Conservation (phyloP, 30 jellyfish, hydroid and myxozoan genomes). For the Pelagia noctiluca region DNA sequence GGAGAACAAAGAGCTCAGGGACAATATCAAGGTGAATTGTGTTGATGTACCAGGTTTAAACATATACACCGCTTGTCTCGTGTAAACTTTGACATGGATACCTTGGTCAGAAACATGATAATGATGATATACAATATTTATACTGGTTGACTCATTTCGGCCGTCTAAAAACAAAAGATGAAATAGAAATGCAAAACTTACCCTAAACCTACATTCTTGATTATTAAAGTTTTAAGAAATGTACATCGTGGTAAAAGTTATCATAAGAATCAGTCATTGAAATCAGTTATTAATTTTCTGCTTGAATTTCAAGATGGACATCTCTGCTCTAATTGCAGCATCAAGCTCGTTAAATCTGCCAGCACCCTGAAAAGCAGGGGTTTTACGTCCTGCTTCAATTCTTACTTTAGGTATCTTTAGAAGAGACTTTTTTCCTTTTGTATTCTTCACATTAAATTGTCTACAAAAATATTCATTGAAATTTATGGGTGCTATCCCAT, state of each 20-base stretch:
- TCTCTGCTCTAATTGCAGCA: background rate
- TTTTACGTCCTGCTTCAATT: background rate
- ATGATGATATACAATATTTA: background rate
- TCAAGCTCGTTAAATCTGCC: background rate
- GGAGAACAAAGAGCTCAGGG: conserved; percentile 52
- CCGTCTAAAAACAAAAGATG: background rate
- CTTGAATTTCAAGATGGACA: background rate
- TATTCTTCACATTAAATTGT: background rate
- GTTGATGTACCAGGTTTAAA: background rate
- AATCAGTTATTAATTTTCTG: background rate
- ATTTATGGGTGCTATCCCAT: background rate
- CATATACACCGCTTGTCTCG: background rate
- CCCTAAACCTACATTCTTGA: background rate
- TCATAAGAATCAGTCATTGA: background rate
- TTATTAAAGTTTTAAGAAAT: too few species aligned
- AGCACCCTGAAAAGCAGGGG: background rate
- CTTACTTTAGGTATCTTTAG: background rate
- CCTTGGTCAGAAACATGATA: too few species aligned
- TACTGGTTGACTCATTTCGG: background rate
- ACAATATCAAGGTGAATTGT: conserved; percentile 30
- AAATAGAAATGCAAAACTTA: background rate
- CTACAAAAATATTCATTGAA: background rate
- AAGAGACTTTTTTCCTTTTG: background rate
- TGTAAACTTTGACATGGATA: too few species aligned
- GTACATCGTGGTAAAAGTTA: background rate